A percentile compares a stretch with the other conserved stretches of the same genome.
phyloP scores from a whole-genome alignment of 2,113 vertebrate genomes.

The Promerops cafer region DNA sequence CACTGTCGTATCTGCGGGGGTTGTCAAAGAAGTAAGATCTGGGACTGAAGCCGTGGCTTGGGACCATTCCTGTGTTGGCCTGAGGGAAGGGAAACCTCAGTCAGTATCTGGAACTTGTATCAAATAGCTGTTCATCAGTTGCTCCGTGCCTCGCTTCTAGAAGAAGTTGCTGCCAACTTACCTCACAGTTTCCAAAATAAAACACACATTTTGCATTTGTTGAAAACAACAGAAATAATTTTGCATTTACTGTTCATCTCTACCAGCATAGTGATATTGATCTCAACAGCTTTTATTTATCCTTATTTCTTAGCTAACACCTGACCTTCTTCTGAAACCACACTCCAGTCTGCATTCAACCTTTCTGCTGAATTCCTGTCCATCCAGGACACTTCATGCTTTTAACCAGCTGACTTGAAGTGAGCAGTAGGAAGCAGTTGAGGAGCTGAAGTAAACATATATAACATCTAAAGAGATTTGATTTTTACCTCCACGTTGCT shows the following conservation, averaged over 20 bases:
- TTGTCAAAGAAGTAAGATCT: conserved; percentile 97
- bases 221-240: background rate
- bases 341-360: background rate
- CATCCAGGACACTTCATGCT: background rate
- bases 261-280: background rate
- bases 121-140: background rate
- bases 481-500: background rate
- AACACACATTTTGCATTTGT: background rate
- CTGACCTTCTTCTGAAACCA: background rate
- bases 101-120: background rate
- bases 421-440: background rate
- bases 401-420: background rate
- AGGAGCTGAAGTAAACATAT: background rate
- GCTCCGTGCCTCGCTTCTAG: background rate
- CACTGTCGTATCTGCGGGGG: conserved; percentile 93
- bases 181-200: background rate
- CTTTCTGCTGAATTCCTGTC: background rate
- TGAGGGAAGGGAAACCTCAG: conserved; percentile 42
- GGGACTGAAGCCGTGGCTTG: conserved; percentile 85
- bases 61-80: conserved; percentile 81
- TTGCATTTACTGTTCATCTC: background rate
- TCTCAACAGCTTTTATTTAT: background rate
- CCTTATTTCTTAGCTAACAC: background rate
- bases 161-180: background rate
- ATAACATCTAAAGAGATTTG: background rate